A percentile compares a stretch with the other conserved stretches of the same genome.
Conservation (phyloP, 2,888 invertebrate genomes). For the Mongoloraphidia duomilia region DNA sequence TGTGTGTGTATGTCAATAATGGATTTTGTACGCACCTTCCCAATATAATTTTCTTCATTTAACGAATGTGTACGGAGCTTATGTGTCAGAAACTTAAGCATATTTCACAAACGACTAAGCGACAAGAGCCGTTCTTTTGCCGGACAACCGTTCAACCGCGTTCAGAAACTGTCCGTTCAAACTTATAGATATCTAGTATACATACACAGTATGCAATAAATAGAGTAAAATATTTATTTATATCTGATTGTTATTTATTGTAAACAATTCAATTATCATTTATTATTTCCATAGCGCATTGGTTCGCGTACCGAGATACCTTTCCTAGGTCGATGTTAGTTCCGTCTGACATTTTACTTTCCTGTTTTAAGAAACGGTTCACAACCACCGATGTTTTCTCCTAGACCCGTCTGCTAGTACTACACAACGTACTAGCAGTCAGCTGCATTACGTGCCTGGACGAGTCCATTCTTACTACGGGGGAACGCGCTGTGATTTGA, state of each 20-base stretch:
- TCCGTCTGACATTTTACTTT: conserved; percentile 19
- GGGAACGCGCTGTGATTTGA: conserved; percentile 17
- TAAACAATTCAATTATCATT: too few relatives aligned
- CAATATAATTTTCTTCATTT: conserved; percentile 64
- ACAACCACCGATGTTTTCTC: conserved; percentile 20
- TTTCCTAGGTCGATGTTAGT: conserved; percentile 22
- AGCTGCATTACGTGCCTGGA: conserved; percentile 34
- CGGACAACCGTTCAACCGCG: neutral
- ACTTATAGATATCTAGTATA: conserved; percentile 1
- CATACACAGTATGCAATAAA: too few relatives aligned
- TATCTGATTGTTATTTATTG: too few relatives aligned
- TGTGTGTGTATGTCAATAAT: too few relatives aligned
- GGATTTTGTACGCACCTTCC: conserved; percentile 47
- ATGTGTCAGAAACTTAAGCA: conserved; percentile 76
- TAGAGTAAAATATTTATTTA: too few relatives aligned
- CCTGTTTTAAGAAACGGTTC: conserved; percentile 17
- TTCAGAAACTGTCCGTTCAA: too few relatives aligned
- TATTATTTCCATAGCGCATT: neutral
- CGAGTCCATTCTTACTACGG: conserved; percentile 28
- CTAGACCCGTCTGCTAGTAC: conserved; percentile 27
- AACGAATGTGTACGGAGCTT: conserved; percentile 75
- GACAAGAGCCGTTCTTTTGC: neutral
- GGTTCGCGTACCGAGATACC: conserved; percentile 15
- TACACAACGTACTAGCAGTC: conserved; percentile 33
- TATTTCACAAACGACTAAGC: conserved; percentile 41